Conservation (phyloP, 2,888 invertebrate genomes). For the Empis stercorea region DNA sequence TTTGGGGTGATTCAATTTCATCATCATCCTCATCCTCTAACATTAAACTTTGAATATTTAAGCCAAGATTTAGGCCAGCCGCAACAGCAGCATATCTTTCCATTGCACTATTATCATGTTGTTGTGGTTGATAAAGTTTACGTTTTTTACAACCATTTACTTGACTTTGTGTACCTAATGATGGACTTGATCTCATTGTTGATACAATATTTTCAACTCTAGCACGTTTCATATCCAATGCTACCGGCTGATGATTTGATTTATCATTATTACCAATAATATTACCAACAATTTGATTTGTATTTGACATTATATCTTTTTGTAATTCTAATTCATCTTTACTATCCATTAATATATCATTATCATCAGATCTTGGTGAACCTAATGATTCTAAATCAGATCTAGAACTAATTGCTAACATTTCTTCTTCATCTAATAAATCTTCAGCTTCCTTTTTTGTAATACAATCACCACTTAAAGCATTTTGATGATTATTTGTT, state of each 20-base stretch:
- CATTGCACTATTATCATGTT: slow-evolving; percentile 59
- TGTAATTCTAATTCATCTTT: slow-evolving; percentile 53
- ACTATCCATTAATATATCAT: slow-evolving; percentile 42
- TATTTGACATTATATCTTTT: slow-evolving; percentile 40
- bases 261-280: slow-evolving; percentile 8
- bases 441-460: slow-evolving; percentile 33
- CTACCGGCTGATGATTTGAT: slow-evolving; percentile 40
- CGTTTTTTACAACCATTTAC: slow-evolving; percentile 87
- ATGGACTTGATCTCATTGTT: slow-evolving; percentile 80
- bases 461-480: slow-evolving; percentile 14
- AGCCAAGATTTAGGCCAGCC: slow-evolving; percentile 44
- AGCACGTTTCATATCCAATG: slow-evolving; percentile 77
- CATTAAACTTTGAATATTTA: slow-evolving; percentile 43
- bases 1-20: slow-evolving; percentile 59
- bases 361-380: slow-evolving; percentile 38
- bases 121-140: slow-evolving; percentile 90
- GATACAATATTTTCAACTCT: slow-evolving; percentile 92
- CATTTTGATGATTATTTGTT: slow-evolving; percentile 7
- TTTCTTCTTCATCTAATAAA: slow-evolving; percentile 31
- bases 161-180: slow-evolving; percentile 45
- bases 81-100: slow-evolving; percentile 45
- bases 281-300: slow-evolving; percentile 16
- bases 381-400: slow-evolving; percentile 43
- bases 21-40: slow-evolving; percentile 63
- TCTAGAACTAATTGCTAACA: slow-evolving; percentile 30